Evolutionary conservation across 2,888 invertebrate genomes (phyloP), one percentile per base, ranked within the genome.

Genomic region (Penaeus monodon): DNA sequence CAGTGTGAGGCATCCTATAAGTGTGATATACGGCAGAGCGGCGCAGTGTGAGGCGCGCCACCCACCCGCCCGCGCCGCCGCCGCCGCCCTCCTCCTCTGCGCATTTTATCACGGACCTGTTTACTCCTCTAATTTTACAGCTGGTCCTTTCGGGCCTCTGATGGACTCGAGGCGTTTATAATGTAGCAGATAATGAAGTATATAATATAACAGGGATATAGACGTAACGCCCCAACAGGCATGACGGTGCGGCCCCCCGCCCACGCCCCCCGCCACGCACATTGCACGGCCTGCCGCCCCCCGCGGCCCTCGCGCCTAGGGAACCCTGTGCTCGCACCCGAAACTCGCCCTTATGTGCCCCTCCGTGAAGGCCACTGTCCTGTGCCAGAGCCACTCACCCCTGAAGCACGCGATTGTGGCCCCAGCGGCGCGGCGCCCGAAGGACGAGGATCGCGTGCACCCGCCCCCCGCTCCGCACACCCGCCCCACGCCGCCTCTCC

Each of bases 221-320:
- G 81, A 81, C 81, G 81, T 70, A 68, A 57, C 27, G 57, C 49
- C 70, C 2, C 24, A 57, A 33, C 22, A 38, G 68, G 2, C 70
- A 27, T 38, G 81, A 29, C 38, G 29, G n/a, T 27, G 29, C 38
- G 63, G 29, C 33, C 80, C 68, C 24, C 44, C 44, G 70, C 66
- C 81, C 81, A 8, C 70, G 33, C 78, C 79, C 85, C 84, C 85
- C 79, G 70, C 79, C 44, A 63, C 14, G 57, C 85, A 70, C 79
- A 85, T 85, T 85, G 85, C 85, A 85, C 63, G 83, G 76, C 74
- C 79, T 33, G 44, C 66, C 29, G 73, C 79, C 79, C 85, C 85
- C 85, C 63, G 79, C 79, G 78, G 70, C 33, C 63, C 29, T 57
- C 68, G 27, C 78, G 27, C 78, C 20, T 17, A 79, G 57, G 84